Base-by-base conservation (phyloP, 2,113 vertebrate species). In the Strigops habroptila region DNA sequence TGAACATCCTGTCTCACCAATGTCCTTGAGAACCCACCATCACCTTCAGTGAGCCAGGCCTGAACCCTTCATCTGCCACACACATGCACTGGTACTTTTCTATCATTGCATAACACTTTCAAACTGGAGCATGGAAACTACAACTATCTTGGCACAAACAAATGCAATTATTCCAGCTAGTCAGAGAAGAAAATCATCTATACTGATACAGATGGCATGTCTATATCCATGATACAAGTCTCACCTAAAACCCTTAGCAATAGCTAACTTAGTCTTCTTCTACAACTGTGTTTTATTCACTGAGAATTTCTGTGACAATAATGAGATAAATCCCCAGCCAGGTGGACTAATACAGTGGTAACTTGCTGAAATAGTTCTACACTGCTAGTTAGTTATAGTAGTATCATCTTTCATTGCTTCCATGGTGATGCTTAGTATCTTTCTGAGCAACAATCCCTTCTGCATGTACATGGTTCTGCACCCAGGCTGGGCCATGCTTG, bases 401-500 rank as follows among this genome's bases (percentile, higher is more conserved):
- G 39, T 31, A 76, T 22, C 13, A 37, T 10, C 33, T 71, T 81
- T 43, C 30, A 31, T 16, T 48, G 18, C 62, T 60, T 70, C 49
- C 41, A 71, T 57, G 18, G 35, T 25, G 57, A 69, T 37, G 15
- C 24, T 76, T 73, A 62, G 3, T 43, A 69, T 71, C 35, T 70
- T 64, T 60, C 57, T 65, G 31, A 90, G 37, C 11, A 49, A 18
- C 14, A 28, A 53, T 25, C 24, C 22, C 65, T 79, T 33, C n/a
- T 23, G 3, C 21, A 28, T 0, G 0, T 23, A 28, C 1, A 0
- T 9, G 10, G 14, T 73, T 76, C 43, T 63, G 21, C 14, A 3
- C 35, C 11, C 22, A 82, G 30, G 52, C 18, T 25, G 33, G n/a
- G 10, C 39, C 64, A n/a, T 24, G 21, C 4, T n/a, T 39, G 33